These are phyloP conservation scores for Mythimna albipuncta DNA, from an alignment of 2,888 invertebrate species.

Conservation along the genomic window DNA sequence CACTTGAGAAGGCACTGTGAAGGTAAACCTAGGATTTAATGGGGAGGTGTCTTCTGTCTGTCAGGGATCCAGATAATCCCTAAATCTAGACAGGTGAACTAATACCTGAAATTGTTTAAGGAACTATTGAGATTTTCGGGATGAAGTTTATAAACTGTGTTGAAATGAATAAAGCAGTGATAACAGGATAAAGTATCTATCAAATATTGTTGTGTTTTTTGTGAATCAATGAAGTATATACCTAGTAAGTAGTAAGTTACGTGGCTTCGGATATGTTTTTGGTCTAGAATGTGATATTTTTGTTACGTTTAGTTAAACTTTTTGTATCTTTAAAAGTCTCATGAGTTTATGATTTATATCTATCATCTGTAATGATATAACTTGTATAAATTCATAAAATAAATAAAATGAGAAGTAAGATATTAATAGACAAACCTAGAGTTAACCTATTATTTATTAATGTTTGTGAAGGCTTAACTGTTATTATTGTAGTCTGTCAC, in stretches of 20 bases:
- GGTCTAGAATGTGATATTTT: too few relatives aligned
- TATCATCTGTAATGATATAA: too few relatives aligned
- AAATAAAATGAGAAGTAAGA: not conserved
- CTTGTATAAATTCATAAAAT: too few relatives aligned
- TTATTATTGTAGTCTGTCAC: slow-evolving; percentile 35
- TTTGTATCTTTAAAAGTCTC: too few relatives aligned
- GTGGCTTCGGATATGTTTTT: too few relatives aligned
- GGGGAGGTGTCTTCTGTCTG: slow-evolving; percentile 28
- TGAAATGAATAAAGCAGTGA: not conserved
- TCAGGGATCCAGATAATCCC: slow-evolving; percentile 49
- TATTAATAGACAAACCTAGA: not conserved
- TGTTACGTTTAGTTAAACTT: too few relatives aligned
- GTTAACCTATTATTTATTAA: slow-evolving; percentile 7
- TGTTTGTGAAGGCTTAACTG: not conserved
- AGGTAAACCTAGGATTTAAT: slow-evolving; percentile 50
- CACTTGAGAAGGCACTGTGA: slow-evolving; percentile 18
- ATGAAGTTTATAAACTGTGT: not conserved
- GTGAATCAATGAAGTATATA: not conserved
- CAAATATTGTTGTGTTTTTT: not conserved
- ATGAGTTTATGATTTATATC: too few relatives aligned
- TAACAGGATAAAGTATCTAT: too few relatives aligned
- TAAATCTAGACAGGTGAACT: slow-evolving; percentile 28
- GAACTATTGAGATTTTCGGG: slow-evolving; percentile 4
- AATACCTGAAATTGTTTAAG: slow-evolving; percentile 22
- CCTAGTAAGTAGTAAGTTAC: too few relatives aligned